Evolutionary conservation across 1,140 invertebrate genomes (phyloP), one percentile per base, ranked within the genome.

Genomic region (Bombus superbus): DNA sequence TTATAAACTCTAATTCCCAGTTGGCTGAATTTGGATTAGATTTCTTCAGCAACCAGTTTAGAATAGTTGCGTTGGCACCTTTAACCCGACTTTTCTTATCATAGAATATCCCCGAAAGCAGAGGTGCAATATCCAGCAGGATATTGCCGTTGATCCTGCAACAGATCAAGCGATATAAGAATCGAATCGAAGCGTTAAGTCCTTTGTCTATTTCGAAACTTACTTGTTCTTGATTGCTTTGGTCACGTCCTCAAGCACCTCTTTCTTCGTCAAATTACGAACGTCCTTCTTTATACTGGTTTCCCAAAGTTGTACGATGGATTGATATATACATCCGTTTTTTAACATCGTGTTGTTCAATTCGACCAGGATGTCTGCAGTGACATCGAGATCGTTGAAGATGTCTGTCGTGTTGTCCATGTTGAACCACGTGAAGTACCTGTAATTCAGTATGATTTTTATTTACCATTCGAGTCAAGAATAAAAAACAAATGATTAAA

Each of bases 1-100:
- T 83, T 69, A 95, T 93, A 59, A 95, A 95, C 35, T 95, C 93
- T n/a, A 93, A 28, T 76, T 95, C 95, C 95, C 95, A 95, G 4
- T 93, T 92, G 1, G 87, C 71, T 0, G 94, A 87, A 42, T 80
- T 66, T 0, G 86, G 81, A 75, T 93, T 92, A 1, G 93, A 92
- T 38, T 94, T 94, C 83, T 94, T 95, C 71, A 95, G 87, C 85
- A 95, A 92, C 94, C 94, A 95, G 78, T 94, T 93, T 22, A 95
- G 15, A 47, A 95, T 92, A 0, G 95, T 95, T n/a, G 94, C 94
- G 32, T 93, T 92, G 1, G 94, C 95, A 22, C 93, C 84, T 28
- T 90, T 88, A 4, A 95, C 82, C 5, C 86, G 86, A 1, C 92
- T 93, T 6, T 81, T 86, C 59, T 87, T 87, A 71, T 95, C 93